A percentile compares a stretch with the other conserved stretches of the same genome.
Conservation (phyloP, 2,888 invertebrate genomes). For the Anoplius nigerrimus region DNA sequence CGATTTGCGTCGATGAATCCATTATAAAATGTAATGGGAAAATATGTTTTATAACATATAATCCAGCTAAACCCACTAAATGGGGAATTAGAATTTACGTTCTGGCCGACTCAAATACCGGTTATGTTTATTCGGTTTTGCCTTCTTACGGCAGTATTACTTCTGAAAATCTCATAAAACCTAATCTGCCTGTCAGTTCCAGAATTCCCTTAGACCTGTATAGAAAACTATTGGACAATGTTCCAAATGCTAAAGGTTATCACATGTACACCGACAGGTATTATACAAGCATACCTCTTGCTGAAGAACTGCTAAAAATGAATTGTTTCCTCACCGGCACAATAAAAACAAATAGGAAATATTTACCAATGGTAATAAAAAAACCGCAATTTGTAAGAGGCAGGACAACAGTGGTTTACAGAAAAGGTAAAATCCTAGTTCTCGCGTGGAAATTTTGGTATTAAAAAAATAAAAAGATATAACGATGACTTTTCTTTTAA, state of each 20-base stretch:
- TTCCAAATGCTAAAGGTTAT: conserved; percentile 36
- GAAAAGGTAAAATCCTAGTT: conserved; percentile 14
- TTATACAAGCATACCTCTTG: conserved; percentile 41
- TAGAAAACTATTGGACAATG: conserved; percentile 25
- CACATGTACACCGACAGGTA: conserved; percentile 46
- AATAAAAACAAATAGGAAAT: conserved; percentile 42
- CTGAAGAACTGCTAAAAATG: conserved; percentile 36
- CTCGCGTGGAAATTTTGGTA: conserved; percentile 26
- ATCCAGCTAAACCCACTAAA: too few species aligned
- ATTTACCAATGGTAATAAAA: conserved; percentile 36
- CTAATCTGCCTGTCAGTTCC: conserved; percentile 35
- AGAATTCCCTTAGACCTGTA: conserved; percentile 38
- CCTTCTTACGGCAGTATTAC: conserved; percentile 46
- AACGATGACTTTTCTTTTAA: too few species aligned
- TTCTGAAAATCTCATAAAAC: conserved; percentile 30
- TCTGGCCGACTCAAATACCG: conserved; percentile 29
- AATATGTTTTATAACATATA: conserved; percentile 37
- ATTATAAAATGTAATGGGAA: conserved; percentile 41
- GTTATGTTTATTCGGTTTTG: conserved; percentile 41
- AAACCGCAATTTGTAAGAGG: too few species aligned
- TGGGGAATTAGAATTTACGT: conserved; percentile 31
- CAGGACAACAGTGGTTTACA: conserved; percentile 12
- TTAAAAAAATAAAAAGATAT: conserved; percentile 19
- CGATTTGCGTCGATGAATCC: conserved; percentile 36
- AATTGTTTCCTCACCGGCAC: conserved; percentile 41